A percentile compares a stretch with the other conserved stretches of the same genome.
Conservation (phyloP, 2,888 invertebrate genomes). For the Agrypnus murinus region DNA sequence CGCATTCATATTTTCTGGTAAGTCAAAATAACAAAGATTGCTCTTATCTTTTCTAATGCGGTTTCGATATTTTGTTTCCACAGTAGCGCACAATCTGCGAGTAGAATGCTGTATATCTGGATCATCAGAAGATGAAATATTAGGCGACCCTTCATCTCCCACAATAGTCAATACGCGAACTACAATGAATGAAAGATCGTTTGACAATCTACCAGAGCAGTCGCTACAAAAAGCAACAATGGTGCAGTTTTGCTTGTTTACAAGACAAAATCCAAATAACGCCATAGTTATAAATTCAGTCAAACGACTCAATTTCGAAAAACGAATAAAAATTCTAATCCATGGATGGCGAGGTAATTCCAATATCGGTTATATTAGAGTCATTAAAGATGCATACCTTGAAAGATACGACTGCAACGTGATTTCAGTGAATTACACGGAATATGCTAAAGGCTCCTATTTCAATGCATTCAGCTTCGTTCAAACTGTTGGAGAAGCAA, state of each 20-base stretch:
- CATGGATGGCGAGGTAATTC: constrained; percentile 29
- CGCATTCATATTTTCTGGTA: too few species aligned
- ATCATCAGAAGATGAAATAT: too few species aligned
- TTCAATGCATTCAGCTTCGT: constrained; percentile 9
- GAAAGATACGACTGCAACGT: constrained; percentile 36
- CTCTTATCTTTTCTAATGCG: too few species aligned
- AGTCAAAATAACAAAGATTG: too few species aligned
- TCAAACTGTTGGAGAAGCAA: background rate
- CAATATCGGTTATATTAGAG: background rate
- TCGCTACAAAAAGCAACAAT: background rate
- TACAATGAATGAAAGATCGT: too few species aligned
- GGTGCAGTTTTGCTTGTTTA: constrained; percentile 17
- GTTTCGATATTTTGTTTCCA: too few species aligned
- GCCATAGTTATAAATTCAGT: background rate
- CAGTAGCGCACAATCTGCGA: too few species aligned
- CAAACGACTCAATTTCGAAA: background rate
- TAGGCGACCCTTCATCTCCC: too few species aligned
- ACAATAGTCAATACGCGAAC: too few species aligned
- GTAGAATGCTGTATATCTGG: too few species aligned
- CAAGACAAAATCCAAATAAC: background rate
- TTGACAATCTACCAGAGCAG: too few species aligned
- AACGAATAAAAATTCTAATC: constrained; percentile 22
- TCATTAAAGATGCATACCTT: constrained; percentile 32
- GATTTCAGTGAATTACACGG: constrained; percentile 31
- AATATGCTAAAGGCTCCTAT: constrained; percentile 5